Evolutionary conservation across 2,888 invertebrate genomes (phyloP).

Genomic region (Agrochola circellaris): DNA sequence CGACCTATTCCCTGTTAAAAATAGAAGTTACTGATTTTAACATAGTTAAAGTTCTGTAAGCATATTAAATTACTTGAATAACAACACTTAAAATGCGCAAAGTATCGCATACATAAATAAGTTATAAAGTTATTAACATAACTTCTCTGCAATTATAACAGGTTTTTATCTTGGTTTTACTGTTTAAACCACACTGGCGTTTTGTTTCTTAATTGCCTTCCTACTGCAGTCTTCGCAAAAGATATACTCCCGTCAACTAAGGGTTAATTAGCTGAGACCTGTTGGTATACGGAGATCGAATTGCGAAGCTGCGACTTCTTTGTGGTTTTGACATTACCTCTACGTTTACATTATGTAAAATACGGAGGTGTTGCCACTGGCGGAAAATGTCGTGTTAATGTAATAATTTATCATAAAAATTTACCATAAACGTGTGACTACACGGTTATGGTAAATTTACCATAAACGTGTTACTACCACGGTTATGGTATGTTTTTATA

Average conservation of each 20-base stretch:
- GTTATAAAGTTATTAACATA: neutral
- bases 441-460: too few relatives aligned
- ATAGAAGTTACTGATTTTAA: too few relatives aligned
- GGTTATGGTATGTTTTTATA: too few relatives aligned
- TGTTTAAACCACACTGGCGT: neutral
- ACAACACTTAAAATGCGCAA: neutral
- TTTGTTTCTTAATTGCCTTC: neutral
- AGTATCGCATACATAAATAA: too few relatives aligned
- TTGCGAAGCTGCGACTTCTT: too few relatives aligned
- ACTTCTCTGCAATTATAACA: neutral
- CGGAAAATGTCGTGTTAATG: neutral
- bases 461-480: too few relatives aligned
- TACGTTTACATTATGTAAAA: neutral
- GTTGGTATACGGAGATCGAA: neutral
- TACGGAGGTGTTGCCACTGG: neutral
- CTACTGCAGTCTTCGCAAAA: neutral
- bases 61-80: neutral
- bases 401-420: too few relatives aligned
- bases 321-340: neutral
- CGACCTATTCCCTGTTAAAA: neutral
- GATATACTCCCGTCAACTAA: neutral
- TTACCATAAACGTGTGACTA: too few relatives aligned
- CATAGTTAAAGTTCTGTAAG: neutral
- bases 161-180: neutral
- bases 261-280: neutral